Evolutionary conservation across 2,888 invertebrate species (phyloP), one percentile per base, ranked within the genome.

Genomic region (Ichneumoninae sp.): DNA sequence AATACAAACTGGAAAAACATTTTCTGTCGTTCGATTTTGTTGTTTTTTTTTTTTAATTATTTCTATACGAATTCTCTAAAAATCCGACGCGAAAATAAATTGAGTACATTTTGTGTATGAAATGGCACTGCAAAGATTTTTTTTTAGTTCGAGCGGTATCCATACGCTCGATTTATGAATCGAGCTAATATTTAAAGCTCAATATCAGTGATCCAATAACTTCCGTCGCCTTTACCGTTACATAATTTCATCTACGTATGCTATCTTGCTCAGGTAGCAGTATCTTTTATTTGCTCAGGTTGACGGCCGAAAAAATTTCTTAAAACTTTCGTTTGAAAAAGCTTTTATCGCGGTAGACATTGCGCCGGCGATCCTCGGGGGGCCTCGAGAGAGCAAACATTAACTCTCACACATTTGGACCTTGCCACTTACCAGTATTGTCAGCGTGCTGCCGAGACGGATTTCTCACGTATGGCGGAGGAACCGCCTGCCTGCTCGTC

Each of bases 361-460:
- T 54, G 52, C 62, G 16, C 30, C 1, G n/a, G n/a, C 1, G n/a
- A 62, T 33, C 8, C 16, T 16, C 7, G 30, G 5, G 22, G 26
- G 40, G 65, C 26, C 47, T 54, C n/a, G 13, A 7, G 26, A 57
- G 26, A n/a, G 65, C 74, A 57, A 57, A 60, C 62, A 10, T 16
- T 16, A 40, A 8, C 33, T 57, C 30, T 40, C 47, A 26, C 22
- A 65, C 70, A 30, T 47, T 36, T n/a, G 65, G 10, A 8, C 36
- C 7, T 52, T 36, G n/a, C 13, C 16, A 80, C 86, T 88, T 82
- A 93, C 93, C 93, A 52, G 92, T 90, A 78, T 93, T 90, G 87
- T 93, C 93, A 50, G 84, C 87, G 69, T 92, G 93, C 47, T 92
- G 92, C 65, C 91, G 89, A 87, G 93, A 92, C 84, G 91, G 91